Evolutionary conservation across 2,888 invertebrate species (phyloP), one percentile per base, ranked within the genome.

Genomic region (Agrilus cyanescens): DNA sequence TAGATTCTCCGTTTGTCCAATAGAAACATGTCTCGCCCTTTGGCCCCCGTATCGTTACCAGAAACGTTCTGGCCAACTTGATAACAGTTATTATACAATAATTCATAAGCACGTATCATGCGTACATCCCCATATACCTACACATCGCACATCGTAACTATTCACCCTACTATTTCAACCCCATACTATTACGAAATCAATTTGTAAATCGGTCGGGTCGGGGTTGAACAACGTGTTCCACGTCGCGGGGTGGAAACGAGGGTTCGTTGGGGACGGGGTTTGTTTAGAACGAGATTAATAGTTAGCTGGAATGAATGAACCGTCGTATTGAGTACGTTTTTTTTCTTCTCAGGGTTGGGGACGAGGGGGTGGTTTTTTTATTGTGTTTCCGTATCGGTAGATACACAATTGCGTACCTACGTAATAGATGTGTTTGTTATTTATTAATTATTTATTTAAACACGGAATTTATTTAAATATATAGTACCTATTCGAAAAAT

Each of bases 161-260:
- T 47, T 37, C 46, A 53, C 48, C 44, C 38, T 46, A 30, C 31
- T 25, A 34, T 18, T 38, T 32, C 31, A 33, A 38, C 44, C 34
- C 45, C 48, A 44, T 47, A 44, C 51, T 51, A 51, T 46, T 47
- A 52, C 55, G 55, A 57, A 60, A 62, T 61, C 61, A 61, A 62
- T 62, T 62, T 59, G 60, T 54, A 59, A 60, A 60, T 61, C 59
- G 60, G 58, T 53, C 57, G 56, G 60, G 58, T 53, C 57, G 56
- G 59, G 57, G 58, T 56, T 56, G 54, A 53, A 54, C 47, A 41
- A 32, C 25, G 25, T 25, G 25, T 25, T 25, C 10, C 25, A 25
- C 49, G 50, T 51, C 50, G 49, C 47, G 50, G 55, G 53, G 54
- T 54, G 56, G 55, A 56, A 54, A 53, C 51, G 53, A 53, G 53